A percentile compares a stretch with the other conserved stretches of the same genome.
phyloP scores from a whole-genome alignment of 2,797 vertebrate genomes.

The Uromys caudimaculatus region DNA sequence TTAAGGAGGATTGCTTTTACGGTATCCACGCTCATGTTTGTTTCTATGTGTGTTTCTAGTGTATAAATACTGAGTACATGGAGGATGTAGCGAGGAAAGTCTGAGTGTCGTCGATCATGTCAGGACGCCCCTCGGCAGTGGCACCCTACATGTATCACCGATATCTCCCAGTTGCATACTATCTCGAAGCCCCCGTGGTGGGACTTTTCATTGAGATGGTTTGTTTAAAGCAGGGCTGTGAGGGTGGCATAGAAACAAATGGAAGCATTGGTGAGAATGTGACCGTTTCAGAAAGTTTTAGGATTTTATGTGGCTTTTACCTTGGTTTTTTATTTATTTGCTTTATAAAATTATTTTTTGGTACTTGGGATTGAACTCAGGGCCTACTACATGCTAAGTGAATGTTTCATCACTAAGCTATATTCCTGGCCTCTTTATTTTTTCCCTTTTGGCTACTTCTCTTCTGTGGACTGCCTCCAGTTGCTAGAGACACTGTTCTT shows the following conservation, averaged over 20 bases:
- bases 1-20: constrained; percentile 2
- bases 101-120: neutral
- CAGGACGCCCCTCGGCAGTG: neutral
- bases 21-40: neutral
- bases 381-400: neutral
- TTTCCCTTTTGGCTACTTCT: neutral
- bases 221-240: constrained; percentile 1
- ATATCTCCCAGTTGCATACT: neutral
- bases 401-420: neutral
- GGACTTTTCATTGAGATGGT: constrained; percentile 15
- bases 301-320: neutral
- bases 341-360: neutral
- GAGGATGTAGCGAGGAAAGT: neutral
- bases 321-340: neutral
- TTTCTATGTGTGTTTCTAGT: constrained; percentile 8
- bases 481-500: neutral
- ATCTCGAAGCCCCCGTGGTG: neutral
- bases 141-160: neutral
- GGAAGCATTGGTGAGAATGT: neutral
- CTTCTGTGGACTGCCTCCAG: neutral
- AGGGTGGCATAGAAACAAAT: neutral
- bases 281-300: constrained; percentile 44
- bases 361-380: neutral
- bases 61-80: neutral
- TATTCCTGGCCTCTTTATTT: neutral